Base-by-base conservation (phyloP, 2,888 invertebrate genomes). In the Allolobophora icterica region DNA sequence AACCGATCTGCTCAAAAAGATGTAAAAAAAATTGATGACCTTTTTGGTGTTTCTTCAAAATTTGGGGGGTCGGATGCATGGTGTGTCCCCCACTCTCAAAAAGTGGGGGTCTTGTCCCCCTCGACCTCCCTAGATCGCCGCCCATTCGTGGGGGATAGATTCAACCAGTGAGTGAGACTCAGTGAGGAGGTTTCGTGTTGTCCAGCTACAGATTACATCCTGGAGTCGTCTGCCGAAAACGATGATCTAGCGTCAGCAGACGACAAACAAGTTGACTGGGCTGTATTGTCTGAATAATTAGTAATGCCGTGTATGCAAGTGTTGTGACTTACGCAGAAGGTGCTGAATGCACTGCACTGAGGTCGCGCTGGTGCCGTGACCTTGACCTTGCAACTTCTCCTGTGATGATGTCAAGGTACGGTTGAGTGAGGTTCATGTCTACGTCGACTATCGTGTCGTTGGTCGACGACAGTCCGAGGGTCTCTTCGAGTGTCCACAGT, bases 341-440 rank as follows among this genome's bases (percentile, higher is more conserved):
- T 13, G 30, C 71, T 71, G 71, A 71, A 71, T n/a, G 15, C 71
- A n/a, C 30, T 71, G 71, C 71, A n/a, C 71, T 5, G 15, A 87
- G 19, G 87, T 87, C 87, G 35, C 87, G 87, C 35, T 38, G 87
- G 17, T 35, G 35, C n/a, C 87, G 34, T 33, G 87, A 87, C 87
- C 87, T 87, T 87, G 38, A 87, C 87, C 87, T 87, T 87, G 87
- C 21, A 17, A 34, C 34, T 87, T 87, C 87, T 19, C 21, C 3
- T 38, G 87, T 87, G 87, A 87, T 38, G 87, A 87, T 24, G 30
- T 87, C 87, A 33, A 87, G 87, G 87, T 35, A 87, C 19, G 87
- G 87, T 35, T 87, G 87, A 35, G 38, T 87, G 87, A 87, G 19
- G 87, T 87, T 71, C 71, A 71, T 87, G 35, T 87, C 87, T 17